Percentiles rank a stretch among this genome's conserved stretches.
phyloP scores from a whole-genome alignment of 2,113 vertebrate genomes.

The Trichechus manatus region DNA sequence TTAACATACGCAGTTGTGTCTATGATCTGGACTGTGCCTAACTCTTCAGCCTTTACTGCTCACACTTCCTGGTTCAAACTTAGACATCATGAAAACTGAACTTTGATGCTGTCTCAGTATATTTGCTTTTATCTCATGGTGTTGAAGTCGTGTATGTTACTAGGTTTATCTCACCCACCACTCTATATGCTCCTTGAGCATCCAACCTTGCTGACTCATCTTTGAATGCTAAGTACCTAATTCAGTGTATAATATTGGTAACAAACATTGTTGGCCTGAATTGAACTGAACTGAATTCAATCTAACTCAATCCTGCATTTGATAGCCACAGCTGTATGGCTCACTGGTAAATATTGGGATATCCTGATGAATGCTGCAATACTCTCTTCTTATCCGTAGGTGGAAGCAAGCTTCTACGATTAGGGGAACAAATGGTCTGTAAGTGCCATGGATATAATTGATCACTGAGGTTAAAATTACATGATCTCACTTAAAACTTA shows the following conservation, averaged over 20 bases:
- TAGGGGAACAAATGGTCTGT: constrained; percentile 15
- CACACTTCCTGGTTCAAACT: background rate
- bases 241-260: background rate
- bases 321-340: too few relatives aligned
- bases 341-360: background rate
- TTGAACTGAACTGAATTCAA: too few relatives aligned
- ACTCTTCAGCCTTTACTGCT: background rate
- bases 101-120: background rate
- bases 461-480: constrained; percentile 56
- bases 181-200: background rate
- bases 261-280: too few relatives aligned
- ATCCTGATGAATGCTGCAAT: constrained; percentile 45
- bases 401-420: constrained; percentile 70
- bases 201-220: background rate
- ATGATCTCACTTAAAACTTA: constrained; percentile 64
- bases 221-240: background rate
- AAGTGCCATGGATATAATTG: background rate
- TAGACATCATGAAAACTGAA: background rate
- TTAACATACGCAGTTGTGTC: too few relatives aligned
- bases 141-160: background rate
- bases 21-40: too few relatives aligned
- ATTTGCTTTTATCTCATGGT: background rate
- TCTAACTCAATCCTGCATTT: too few relatives aligned
- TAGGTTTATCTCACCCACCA: background rate
- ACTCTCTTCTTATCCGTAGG: constrained; percentile 68